Conservation (phyloP, 2,888 invertebrate species). For the Sialis fuliginosa region DNA sequence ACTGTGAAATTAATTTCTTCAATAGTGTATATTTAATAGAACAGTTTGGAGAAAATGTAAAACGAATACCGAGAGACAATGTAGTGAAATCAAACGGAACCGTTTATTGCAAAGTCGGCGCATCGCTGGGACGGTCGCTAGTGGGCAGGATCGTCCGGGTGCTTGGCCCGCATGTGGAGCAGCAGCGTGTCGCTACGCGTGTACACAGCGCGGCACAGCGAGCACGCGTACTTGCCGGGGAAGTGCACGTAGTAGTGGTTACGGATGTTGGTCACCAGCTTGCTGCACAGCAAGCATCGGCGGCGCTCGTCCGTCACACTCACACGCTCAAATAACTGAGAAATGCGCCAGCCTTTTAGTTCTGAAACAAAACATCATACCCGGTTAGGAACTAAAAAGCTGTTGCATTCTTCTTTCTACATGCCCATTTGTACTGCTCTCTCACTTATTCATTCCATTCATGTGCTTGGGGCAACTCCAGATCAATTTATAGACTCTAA, state of each 20-base stretch:
- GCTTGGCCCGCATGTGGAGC: slow-evolving; percentile 37
- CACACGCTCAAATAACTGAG: slow-evolving; percentile 38
- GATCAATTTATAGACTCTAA: too few relatives aligned
- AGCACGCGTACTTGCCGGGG: slow-evolving; percentile 37
- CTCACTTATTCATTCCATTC: too few relatives aligned
- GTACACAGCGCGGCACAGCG: slow-evolving; percentile 37
- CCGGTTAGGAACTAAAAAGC: too few relatives aligned
- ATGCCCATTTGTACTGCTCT: too few relatives aligned
- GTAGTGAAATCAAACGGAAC: background rate
- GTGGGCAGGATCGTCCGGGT: slow-evolving; percentile 19
- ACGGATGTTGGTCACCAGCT: slow-evolving; percentile 40
- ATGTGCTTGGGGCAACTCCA: too few relatives aligned
- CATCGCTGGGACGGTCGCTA: background rate
- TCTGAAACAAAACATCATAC: slow-evolving; percentile 26
- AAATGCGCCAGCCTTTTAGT: slow-evolving; percentile 35
- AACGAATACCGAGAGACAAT: background rate
- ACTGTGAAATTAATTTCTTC: too few relatives aligned
- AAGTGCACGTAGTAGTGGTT: slow-evolving; percentile 43
- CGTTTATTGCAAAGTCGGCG: background rate
- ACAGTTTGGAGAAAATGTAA: background rate
- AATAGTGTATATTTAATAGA: background rate
- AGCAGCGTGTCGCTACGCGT: slow-evolving; percentile 38
- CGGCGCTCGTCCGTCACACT: slow-evolving; percentile 36
- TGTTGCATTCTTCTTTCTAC: too few relatives aligned
- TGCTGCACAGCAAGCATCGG: slow-evolving; percentile 38